phyloP scores from a whole-genome alignment of 2,113 vertebrate species.

The Podiceps cristatus region DNA sequence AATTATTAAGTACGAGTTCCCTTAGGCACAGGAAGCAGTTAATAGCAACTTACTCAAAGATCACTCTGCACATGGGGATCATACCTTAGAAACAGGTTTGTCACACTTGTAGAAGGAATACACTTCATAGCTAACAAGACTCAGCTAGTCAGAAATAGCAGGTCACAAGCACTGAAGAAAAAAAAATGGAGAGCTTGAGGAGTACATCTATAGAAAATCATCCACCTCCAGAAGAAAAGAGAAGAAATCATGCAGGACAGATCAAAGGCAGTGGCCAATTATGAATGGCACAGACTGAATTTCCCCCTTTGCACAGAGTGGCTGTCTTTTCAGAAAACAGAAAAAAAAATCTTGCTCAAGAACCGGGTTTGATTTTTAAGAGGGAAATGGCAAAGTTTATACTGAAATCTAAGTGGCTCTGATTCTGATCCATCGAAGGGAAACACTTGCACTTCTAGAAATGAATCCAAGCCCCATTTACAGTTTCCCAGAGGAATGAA shows the following conservation, averaged over 20 bases:
- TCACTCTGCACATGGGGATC: neutral
- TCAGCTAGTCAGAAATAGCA: neutral
- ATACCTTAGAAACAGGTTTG: neutral
- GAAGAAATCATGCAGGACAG: neutral
- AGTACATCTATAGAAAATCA: neutral
- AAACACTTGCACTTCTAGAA: neutral
- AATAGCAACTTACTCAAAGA: neutral
- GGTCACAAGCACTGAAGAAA: neutral
- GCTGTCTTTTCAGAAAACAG: neutral
- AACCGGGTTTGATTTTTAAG: neutral
- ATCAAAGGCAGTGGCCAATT: neutral
- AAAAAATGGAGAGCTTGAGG: neutral
- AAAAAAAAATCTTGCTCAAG: neutral
- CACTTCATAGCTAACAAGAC: neutral
- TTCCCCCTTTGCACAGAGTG: neutral
- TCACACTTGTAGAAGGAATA: neutral
- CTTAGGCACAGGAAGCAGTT: neutral
- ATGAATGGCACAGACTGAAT: neutral
- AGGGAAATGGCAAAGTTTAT: neutral
- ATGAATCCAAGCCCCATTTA: neutral
- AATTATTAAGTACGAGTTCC: neutral
- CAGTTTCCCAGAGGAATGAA: neutral
- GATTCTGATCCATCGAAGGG: neutral
- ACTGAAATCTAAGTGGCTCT: neutral
- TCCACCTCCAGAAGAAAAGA: neutral